Conservation (phyloP, 2,797 vertebrate species). For the Oreochromis grahami region DNA sequence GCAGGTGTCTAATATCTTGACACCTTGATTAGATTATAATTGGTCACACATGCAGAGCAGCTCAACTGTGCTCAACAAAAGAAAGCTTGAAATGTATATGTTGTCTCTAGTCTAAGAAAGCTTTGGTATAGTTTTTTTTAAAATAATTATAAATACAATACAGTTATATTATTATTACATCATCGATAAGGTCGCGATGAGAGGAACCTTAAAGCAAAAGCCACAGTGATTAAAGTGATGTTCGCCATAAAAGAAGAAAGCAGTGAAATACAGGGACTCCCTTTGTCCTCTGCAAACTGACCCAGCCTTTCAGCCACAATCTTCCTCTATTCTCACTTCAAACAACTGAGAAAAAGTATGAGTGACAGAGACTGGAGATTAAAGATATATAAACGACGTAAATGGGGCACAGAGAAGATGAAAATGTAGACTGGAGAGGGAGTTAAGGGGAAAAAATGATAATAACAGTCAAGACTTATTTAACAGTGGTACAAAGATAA, state of each 20-base stretch:
- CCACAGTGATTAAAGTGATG: background rate
- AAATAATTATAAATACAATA: background rate
- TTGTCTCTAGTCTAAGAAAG: background rate
- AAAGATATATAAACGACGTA: slow-evolving; percentile 10
- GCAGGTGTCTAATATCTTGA: slow-evolving; percentile 6
- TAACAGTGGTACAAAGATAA: background rate
- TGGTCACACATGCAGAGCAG: background rate
- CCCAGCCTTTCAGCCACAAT: slow-evolving; percentile 4
- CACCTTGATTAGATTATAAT: slow-evolving; percentile 14
- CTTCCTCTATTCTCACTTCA: slow-evolving; percentile 28
- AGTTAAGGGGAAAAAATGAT: background rate
- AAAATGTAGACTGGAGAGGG: background rate
- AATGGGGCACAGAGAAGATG: background rate
- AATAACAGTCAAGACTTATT: background rate
- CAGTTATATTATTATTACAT: background rate
- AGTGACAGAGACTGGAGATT: background rate
- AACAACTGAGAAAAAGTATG: background rate
- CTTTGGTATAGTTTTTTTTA: background rate
- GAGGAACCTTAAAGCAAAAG: background rate
- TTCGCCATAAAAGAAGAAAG: background rate
- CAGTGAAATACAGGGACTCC: background rate
- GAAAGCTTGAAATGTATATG: background rate
- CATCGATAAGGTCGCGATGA: background rate
- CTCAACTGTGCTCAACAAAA: background rate
- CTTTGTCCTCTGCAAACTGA: background rate